Conservation (phyloP, 2,797 vertebrate genomes). For the Morus bassanus region DNA sequence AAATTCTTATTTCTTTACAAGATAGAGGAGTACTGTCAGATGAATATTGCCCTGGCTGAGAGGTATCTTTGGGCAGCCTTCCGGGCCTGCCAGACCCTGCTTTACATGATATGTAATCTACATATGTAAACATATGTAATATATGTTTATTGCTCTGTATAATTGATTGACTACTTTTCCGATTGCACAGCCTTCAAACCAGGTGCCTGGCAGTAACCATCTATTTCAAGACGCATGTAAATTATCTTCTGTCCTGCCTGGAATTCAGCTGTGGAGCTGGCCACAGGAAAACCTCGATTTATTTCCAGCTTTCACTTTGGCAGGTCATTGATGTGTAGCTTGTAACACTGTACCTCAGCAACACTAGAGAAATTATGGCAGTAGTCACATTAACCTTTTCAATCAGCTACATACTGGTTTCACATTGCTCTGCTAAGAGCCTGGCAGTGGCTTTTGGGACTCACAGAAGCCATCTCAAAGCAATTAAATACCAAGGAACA, state of each 20-base stretch:
- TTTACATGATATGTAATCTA: background rate
- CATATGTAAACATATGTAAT: no score
- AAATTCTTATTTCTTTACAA: background rate
- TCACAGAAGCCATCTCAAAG: background rate
- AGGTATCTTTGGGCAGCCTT: background rate
- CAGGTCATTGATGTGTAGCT: background rate
- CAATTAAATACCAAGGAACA: background rate
- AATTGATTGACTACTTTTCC: background rate
- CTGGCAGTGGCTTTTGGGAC: background rate
- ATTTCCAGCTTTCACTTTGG: background rate
- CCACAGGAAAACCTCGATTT: background rate
- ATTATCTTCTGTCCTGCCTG: background rate
- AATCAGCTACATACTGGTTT: background rate
- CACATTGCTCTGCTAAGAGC: background rate
- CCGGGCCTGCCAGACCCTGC: background rate
- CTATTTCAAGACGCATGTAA: background rate
- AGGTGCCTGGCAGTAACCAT: background rate
- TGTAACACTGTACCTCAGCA: background rate
- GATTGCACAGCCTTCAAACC: background rate
- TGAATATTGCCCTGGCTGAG: background rate
- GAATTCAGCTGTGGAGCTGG: background rate
- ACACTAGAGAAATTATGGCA: background rate
- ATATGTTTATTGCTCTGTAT: background rate
- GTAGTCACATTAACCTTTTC: background rate
- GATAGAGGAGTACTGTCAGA: background rate